Percentiles rank a stretch among this genome's conserved stretches.
These are phyloP conservation scores for Brachyhypopomus gauderio DNA, from an alignment of 2,113 vertebrate species.

Conservation along the genomic window DNA sequence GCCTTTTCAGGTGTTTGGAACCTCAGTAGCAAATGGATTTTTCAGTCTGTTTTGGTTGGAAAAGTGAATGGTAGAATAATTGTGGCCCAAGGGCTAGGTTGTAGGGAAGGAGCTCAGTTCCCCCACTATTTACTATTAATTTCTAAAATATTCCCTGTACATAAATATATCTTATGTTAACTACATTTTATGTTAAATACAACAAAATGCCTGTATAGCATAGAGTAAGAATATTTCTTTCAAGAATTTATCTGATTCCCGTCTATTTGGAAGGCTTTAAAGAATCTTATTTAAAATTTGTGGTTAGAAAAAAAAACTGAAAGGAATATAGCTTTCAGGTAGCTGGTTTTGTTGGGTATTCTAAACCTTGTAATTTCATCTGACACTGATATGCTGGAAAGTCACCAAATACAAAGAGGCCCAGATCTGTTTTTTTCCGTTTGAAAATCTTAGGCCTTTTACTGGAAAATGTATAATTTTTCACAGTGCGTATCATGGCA, in stretches of 20 bases:
- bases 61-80: neutral
- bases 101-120: neutral
- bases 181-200: neutral
- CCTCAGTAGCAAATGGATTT: slow-evolving; percentile 9
- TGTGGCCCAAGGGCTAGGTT: neutral
- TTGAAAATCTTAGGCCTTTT: slow-evolving; percentile 22
- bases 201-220: neutral
- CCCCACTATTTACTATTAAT: neutral
- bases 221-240: neutral
- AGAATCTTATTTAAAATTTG: neutral
- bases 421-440: slow-evolving; percentile 21
- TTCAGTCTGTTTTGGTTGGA: slow-evolving; percentile 16
- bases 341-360: slow-evolving; percentile 25
- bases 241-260: neutral
- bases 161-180: neutral
- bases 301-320: slow-evolving; percentile 7
- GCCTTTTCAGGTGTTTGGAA: slow-evolving; percentile 57
- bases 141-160: neutral
- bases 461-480: slow-evolving; percentile 36
- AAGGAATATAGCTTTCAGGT: slow-evolving; percentile 1
- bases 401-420: neutral
- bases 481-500: slow-evolving; percentile 1
- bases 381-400: slow-evolving; percentile 22
- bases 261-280: slow-evolving; percentile 45
- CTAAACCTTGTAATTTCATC: slow-evolving; percentile 25